phyloP scores from a whole-genome alignment of 2,113 vertebrate genomes.

The Cichladusa arquata region DNA sequence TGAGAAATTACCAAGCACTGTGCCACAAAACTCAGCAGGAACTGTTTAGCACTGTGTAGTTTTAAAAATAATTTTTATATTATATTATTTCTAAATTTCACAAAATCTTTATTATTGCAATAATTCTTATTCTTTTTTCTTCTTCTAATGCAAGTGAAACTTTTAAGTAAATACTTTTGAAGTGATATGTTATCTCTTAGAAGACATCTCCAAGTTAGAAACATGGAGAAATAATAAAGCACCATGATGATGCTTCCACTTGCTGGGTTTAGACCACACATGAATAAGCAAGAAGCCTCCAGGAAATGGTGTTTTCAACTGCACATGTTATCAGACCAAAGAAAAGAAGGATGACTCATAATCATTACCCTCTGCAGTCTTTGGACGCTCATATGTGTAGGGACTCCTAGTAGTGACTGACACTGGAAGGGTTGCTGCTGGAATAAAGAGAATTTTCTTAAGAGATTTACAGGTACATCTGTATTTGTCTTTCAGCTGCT shows the following conservation, averaged over 20 bases:
- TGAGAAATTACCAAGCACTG: neutral
- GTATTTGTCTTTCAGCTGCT: neutral
- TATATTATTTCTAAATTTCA: neutral
- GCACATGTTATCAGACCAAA: neutral
- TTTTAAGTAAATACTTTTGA: neutral
- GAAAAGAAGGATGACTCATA: neutral
- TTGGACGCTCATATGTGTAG: neutral
- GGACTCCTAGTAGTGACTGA: slow-evolving; percentile 28
- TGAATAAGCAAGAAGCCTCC: neutral
- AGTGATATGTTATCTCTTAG: neutral
- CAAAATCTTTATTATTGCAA: neutral
- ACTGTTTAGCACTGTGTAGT: neutral
- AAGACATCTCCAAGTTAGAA: neutral
- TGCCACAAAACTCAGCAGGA: neutral
- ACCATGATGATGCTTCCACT: neutral
- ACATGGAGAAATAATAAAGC: neutral
- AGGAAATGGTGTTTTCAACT: neutral
- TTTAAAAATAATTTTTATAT: neutral
- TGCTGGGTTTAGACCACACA: neutral
- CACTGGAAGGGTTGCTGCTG: neutral
- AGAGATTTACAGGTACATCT: neutral
- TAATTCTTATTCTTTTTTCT: neutral
- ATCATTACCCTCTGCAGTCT: slow-evolving; percentile 53
- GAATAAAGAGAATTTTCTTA: slow-evolving; percentile 41
- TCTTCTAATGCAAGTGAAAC: neutral